Conservation (phyloP, 2,888 invertebrate species). For the Chamaedrilus cognettii region DNA sequence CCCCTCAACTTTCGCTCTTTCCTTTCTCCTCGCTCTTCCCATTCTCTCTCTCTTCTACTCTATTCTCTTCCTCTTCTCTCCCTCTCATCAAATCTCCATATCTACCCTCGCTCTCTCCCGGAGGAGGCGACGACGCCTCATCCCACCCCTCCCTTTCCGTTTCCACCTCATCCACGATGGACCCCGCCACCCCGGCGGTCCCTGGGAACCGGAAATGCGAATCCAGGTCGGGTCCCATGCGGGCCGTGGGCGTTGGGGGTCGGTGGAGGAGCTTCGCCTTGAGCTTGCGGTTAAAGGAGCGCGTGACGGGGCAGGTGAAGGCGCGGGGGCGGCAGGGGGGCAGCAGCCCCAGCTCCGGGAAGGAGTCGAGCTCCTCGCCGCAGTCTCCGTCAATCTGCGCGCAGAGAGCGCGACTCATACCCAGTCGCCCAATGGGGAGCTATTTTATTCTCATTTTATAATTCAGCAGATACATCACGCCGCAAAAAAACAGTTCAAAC, state of each 20-base stretch:
- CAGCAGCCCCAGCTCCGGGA: neutral
- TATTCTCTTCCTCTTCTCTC: no score
- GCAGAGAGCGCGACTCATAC: no score
- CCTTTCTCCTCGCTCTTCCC: no score
- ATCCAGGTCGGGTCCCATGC: neutral
- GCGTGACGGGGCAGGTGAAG: conserved; percentile 16
- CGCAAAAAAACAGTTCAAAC: no score
- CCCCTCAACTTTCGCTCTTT: no score
- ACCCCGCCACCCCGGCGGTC: neutral
- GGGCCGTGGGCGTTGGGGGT: conserved; percentile 18
- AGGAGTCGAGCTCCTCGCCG: conserved; percentile 11
- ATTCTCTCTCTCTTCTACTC: no score
- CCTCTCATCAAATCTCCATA: no score
- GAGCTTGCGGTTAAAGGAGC: conserved; percentile 13
- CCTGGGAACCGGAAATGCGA: neutral
- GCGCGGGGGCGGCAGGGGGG: conserved; percentile 4
- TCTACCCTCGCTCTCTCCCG: no score
- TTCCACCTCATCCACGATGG: neutral
- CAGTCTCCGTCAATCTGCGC: neutral
- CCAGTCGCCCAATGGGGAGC: no score
- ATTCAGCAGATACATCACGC: no score
- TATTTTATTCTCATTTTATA: no score
- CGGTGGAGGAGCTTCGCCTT: conserved; percentile 11
- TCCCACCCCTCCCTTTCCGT: neutral
- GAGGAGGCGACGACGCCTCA: no score